phyloP scores from a whole-genome alignment of 2,113 vertebrate genomes.

The Menura novaehollandiae region DNA sequence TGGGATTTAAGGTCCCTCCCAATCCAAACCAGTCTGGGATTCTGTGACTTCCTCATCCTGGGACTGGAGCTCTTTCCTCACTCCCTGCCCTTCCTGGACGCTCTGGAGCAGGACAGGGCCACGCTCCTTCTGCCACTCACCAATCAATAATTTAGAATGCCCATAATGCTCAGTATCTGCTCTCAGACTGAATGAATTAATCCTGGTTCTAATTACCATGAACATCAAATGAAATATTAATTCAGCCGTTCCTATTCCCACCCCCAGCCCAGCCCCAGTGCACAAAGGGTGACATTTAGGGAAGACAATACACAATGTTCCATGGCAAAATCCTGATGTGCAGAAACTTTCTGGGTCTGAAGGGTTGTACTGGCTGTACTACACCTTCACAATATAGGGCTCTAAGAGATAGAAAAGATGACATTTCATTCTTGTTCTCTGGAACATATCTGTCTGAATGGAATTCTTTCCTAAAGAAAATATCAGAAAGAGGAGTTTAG shows the following conservation, averaged over 20 bases:
- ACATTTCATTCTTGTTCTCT: background rate
- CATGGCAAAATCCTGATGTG: background rate
- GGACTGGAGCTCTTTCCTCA: background rate
- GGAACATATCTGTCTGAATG: constrained; percentile 20
- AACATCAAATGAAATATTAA: background rate
- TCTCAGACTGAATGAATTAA: background rate
- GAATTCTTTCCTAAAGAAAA: constrained; percentile 5
- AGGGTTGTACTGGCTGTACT: background rate
- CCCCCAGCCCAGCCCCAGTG: background rate
- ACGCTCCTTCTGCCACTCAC: background rate
- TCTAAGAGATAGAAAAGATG: constrained; percentile 4
- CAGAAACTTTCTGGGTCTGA: background rate
- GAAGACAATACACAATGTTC: background rate
- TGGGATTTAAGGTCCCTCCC: rapidly evolving
- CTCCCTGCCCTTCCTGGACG: rapidly evolving
- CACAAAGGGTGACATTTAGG: background rate
- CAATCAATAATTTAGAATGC: background rate
- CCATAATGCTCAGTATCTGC: background rate
- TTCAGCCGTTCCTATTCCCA: background rate
- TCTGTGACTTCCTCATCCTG: background rate
- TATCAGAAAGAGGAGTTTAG: background rate
- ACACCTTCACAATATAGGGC: background rate
- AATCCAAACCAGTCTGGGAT: rapidly evolving
- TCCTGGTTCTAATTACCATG: background rate
- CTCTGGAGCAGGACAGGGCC: background rate